Conservation (phyloP, 2,888 invertebrate species). For the Tachina grossa region DNA sequence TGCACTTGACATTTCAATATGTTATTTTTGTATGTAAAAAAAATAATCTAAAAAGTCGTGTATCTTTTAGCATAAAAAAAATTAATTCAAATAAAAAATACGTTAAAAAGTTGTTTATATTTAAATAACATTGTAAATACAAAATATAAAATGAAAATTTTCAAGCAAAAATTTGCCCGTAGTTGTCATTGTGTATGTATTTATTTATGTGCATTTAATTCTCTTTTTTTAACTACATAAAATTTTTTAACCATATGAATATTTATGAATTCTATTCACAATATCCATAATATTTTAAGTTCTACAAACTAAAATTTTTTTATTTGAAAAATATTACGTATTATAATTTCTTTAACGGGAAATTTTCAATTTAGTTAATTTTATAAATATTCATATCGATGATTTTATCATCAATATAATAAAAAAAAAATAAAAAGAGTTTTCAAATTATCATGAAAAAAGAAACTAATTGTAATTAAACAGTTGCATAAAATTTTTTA, state of each 20-base stretch:
- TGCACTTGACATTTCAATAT: neutral
- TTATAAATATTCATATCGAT: neutral
- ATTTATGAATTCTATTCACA: slow-evolving; percentile 9
- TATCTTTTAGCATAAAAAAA: no score
- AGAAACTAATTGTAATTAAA: no score
- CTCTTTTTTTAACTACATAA: neutral
- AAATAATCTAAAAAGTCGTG: neutral
- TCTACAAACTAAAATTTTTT: neutral
- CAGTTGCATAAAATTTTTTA: no score
- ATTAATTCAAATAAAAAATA: no score
- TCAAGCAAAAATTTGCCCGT: neutral
- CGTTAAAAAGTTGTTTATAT: no score
- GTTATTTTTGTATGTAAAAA: neutral
- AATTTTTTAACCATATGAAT: slow-evolving; percentile 7
- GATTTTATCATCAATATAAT: neutral
- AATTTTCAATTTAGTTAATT: neutral
- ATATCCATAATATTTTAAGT: neutral
- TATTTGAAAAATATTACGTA: neutral
- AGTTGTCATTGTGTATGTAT: neutral
- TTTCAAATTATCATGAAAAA: no score
- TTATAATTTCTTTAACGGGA: neutral
- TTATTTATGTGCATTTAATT: no score
- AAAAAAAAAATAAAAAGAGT: neutral
- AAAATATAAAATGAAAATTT: neutral
- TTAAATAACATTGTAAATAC: neutral